A percentile compares a stretch with the other conserved stretches of the same genome.
Evolutionary conservation across 2,113 vertebrate species (phyloP).

Genomic region (Dolichotis patagonum): DNA sequence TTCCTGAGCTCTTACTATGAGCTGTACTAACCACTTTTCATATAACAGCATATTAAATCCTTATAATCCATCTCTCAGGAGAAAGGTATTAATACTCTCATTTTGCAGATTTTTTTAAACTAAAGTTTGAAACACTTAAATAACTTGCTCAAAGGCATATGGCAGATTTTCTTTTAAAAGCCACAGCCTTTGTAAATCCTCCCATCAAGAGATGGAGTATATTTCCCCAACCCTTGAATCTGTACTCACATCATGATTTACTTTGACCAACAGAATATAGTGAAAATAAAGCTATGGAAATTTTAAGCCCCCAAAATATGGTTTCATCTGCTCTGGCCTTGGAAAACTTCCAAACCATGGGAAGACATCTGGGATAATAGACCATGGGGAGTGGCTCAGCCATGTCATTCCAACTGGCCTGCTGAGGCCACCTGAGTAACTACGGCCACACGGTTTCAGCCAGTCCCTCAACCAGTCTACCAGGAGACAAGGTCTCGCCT

Average conservation of each 20-base stretch:
- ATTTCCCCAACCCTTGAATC: background rate
- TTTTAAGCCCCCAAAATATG: background rate
- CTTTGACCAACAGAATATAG: background rate
- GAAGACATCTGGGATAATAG: background rate
- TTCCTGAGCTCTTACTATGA: background rate
- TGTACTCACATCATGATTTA: background rate
- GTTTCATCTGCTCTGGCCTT: background rate
- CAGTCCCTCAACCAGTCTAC: background rate
- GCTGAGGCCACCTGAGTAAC: background rate
- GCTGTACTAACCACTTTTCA: background rate
- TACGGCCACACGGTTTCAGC: background rate
- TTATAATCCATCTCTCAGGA: background rate
- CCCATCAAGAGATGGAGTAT: background rate
- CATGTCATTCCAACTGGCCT: background rate
- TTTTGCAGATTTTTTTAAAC: background rate
- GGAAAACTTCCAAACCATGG: background rate
- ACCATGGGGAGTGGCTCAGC: background rate
- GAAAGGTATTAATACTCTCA: background rate
- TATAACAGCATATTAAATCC: background rate
- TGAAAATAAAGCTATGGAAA: background rate
- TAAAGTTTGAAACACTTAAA: conserved; percentile 19
- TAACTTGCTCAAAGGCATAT: conserved; percentile 12
- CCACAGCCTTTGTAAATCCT: background rate
- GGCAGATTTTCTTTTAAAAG: conserved; percentile 26
- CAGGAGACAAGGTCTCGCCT: background rate